Evolutionary conservation across 37 sponge, comb jelly and placozoan species (phyloP).

Genomic region (Dysidea cf. avara): DNA sequence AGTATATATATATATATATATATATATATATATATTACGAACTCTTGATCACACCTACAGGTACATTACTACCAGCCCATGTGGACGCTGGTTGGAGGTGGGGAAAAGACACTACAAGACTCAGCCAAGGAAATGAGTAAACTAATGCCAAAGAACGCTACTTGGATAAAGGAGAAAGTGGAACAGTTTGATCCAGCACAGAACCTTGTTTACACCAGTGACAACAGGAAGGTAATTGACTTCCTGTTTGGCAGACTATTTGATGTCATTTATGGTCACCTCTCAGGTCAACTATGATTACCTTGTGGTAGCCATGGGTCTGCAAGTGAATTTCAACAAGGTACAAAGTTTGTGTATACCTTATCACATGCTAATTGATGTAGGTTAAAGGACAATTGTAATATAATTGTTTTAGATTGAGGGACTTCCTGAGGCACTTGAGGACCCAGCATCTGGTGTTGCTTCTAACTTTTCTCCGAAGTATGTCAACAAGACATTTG

Average conservation of each 20-base stretch:
- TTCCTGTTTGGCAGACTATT: background rate
- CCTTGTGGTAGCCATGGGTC: constrained; percentile 77
- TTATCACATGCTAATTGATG: no score
- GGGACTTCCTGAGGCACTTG: constrained; percentile 61
- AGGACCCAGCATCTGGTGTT: constrained; percentile 54
- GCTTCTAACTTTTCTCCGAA: constrained; percentile 54
- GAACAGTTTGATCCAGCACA: constrained; percentile 64
- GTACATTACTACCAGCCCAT: constrained; percentile 92
- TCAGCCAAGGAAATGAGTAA: constrained; percentile 39
- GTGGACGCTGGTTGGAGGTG: constrained; percentile 87
- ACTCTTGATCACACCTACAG: no score
- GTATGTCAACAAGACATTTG: constrained; percentile 56
- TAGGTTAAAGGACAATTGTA: no score
- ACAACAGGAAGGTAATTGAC: constrained; percentile 22
- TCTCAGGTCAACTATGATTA: constrained; percentile 74
- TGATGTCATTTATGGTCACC: background rate
- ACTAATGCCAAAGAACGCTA: constrained; percentile 61
- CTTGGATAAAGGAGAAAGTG: constrained; percentile 49
- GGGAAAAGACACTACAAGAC: constrained; percentile 55
- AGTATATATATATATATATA: no score
- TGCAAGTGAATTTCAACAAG: constrained; percentile 64
- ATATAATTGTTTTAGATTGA: constrained; percentile 39
- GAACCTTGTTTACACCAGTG: constrained; percentile 50
- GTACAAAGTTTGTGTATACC: constrained; percentile 12
- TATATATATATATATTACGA: no score